Evolutionary conservation across 2,888 invertebrate genomes (phyloP).

Genomic region (Oxytorus armatus): DNA sequence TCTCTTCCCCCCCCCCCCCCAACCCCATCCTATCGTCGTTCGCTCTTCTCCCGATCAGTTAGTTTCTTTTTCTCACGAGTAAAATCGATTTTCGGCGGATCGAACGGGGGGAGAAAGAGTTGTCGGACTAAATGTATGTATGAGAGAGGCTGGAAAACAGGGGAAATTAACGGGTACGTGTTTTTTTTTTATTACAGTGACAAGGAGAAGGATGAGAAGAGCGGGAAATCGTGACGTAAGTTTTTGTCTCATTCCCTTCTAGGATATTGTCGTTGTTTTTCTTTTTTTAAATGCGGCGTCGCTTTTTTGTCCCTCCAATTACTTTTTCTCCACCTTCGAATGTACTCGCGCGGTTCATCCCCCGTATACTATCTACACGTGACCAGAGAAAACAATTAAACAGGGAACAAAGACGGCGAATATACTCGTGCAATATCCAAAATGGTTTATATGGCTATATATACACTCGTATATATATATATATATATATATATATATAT

Average conservation of each 20-base stretch:
- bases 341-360: conserved; percentile 15
- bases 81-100: conserved; percentile 10
- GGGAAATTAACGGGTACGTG: conserved; percentile 3
- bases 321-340: conserved; percentile 42
- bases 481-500: conserved; percentile 1
- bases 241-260: conserved; percentile 44
- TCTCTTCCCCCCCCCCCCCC: too few relatives aligned
- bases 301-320: conserved; percentile 60
- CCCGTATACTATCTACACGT: conserved; percentile 60
- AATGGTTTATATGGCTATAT: too few relatives aligned
- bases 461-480: too few relatives aligned
- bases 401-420: conserved; percentile 56
- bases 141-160: background rate
- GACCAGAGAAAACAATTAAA: conserved; percentile 66
- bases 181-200: conserved; percentile 3
- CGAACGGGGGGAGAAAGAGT: background rate
- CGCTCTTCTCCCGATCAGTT: conserved; percentile 17
- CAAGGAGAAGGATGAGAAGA: conserved; percentile 11
- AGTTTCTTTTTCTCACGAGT: background rate
- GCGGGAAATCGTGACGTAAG: conserved; percentile 55
- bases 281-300: conserved; percentile 1
- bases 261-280: background rate
- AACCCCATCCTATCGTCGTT: conserved; percentile 20
- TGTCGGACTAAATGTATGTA: background rate
- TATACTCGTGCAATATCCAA: conserved; percentile 46